Conservation (phyloP, 2,113 vertebrate species). For the Rynchops niger region DNA sequence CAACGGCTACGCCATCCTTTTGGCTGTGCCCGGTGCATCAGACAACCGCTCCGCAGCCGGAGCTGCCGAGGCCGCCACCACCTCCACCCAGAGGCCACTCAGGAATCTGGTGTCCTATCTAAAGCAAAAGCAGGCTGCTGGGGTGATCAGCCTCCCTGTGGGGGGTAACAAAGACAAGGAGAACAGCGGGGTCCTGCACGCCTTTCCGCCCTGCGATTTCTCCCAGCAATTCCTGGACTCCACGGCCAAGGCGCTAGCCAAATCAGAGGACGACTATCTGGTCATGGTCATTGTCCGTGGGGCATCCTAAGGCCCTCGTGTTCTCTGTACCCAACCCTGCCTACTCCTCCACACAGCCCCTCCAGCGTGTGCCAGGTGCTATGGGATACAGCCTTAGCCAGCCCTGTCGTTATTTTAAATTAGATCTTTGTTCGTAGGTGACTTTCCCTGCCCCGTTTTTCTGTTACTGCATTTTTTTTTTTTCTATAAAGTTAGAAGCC, state of each 20-base stretch:
- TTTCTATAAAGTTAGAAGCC: conserved; percentile 70
- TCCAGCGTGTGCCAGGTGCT: conserved; percentile 87
- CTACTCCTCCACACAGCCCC: conserved; percentile 81
- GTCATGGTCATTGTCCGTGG: conserved; percentile 99
- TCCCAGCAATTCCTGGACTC: conserved; percentile 99
- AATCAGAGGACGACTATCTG: conserved; percentile 99
- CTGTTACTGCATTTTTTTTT: conserved; percentile 59
- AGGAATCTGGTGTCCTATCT: conserved; percentile 99
- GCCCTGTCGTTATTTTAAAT: conserved; percentile 70
- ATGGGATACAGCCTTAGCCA: conserved; percentile 86
- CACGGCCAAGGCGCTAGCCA: conserved; percentile 96
- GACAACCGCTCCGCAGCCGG: conserved; percentile 81
- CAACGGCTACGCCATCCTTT: conserved; percentile 90
- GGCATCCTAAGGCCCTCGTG: conserved; percentile 87
- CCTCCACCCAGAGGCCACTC: conserved; percentile 93
- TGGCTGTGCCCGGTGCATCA: conserved; percentile 89
- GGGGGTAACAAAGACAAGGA: conserved; percentile 98
- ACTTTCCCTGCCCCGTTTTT: conserved; percentile 40
- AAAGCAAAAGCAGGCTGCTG: conserved; percentile 99
- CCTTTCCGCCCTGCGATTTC: conserved; percentile 99
- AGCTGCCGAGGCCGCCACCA: conserved; percentile 73
- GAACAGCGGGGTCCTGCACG: conserved; percentile 96
- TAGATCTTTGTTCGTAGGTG: conserved; percentile 76
- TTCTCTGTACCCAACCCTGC: conserved; percentile 69
- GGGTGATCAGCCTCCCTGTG: conserved; percentile 97